Percentiles rank a stretch among this genome's conserved stretches.
Evolutionary conservation across 2,797 vertebrate genomes (phyloP).

Genomic region (Microcaecilia unicolor): DNA sequence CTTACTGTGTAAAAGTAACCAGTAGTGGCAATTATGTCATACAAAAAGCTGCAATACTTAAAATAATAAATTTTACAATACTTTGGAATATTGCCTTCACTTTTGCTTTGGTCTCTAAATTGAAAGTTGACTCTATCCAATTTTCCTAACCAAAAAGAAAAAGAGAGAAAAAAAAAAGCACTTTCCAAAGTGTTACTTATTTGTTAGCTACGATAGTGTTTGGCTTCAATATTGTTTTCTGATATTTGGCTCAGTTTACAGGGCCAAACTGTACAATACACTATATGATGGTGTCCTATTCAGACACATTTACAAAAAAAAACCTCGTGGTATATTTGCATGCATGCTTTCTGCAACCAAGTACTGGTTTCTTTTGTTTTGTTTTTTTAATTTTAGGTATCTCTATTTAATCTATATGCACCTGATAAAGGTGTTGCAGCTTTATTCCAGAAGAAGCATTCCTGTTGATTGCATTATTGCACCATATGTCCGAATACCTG

Average conservation of each 20-base stretch:
- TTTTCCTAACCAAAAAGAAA: background rate
- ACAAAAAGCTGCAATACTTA: slow-evolving; percentile 63
- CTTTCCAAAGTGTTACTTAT: background rate
- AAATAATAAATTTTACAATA: slow-evolving; percentile 66
- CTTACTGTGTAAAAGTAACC: slow-evolving; percentile 57
- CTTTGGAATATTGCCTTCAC: slow-evolving; percentile 47
- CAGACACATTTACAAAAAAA: background rate
- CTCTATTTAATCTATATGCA: background rate
- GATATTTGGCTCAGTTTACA: background rate
- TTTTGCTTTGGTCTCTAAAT: slow-evolving; percentile 20
- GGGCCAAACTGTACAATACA: background rate
- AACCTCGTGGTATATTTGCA: slow-evolving; percentile 10
- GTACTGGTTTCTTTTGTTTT: background rate
- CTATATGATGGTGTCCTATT: accelerated
- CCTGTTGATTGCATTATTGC: slow-evolving; percentile 8
- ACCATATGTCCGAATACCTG: background rate
- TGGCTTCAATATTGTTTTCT: no score
- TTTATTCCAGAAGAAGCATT: slow-evolving; percentile 17
- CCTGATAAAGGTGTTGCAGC: slow-evolving; percentile 14
- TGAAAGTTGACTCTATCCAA: slow-evolving; percentile 8
- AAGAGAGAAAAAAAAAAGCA: background rate
- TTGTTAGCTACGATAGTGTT: no score
- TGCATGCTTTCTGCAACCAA: background rate
- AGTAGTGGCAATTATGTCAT: slow-evolving; percentile 51
- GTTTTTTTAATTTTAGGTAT: background rate